Evolutionary conservation across 30 jellyfish, hydroid and myxozoan species (phyloP).

Genomic region (Hydra vulgaris): DNA sequence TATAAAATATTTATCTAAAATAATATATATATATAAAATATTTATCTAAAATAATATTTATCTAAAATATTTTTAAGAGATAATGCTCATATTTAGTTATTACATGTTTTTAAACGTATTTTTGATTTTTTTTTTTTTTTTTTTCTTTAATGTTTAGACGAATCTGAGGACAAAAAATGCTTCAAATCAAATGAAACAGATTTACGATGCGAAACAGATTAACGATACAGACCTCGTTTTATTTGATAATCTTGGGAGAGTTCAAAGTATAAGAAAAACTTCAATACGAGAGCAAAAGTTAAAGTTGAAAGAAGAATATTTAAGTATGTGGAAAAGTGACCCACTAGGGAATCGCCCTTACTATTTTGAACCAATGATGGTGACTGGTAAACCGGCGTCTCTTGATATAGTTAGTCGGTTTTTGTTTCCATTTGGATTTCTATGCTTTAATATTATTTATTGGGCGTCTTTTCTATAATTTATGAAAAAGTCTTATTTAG

Average conservation of each 20-base stretch:
- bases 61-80: too few species aligned
- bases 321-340: background rate
- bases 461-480: background rate
- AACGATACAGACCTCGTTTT: background rate
- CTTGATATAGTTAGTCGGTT: background rate
- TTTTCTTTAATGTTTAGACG: too few species aligned
- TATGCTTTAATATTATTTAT: background rate
- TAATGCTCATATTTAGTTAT: too few species aligned
- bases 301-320: background rate
- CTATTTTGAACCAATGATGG: background rate
- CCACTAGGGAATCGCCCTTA: background rate
- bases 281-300: background rate
- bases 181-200: too few species aligned
- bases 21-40: too few species aligned
- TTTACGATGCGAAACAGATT: too few species aligned
- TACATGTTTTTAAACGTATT: too few species aligned
- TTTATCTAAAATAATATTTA: too few species aligned
- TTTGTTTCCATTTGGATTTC: background rate
- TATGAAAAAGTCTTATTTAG: too few species aligned
- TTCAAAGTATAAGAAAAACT: background rate
- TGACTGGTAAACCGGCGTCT: background rate
- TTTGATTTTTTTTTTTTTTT: too few species aligned
- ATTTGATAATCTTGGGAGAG: background rate
- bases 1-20: too few species aligned
- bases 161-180: too few species aligned